phyloP scores from a whole-genome alignment of 1,140 invertebrate genomes.

The Antheraea pernyi region DNA sequence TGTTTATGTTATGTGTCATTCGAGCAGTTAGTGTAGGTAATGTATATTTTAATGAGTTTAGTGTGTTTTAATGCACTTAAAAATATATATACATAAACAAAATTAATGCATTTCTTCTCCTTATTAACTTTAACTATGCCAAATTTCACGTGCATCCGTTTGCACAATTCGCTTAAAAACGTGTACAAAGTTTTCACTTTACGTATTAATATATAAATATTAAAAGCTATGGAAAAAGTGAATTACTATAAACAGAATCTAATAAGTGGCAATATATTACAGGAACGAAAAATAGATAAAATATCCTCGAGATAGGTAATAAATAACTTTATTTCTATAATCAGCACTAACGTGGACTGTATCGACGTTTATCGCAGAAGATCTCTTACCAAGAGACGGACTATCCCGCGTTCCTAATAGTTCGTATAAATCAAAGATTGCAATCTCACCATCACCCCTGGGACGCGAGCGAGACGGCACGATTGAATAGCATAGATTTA shows the following conservation, averaged over 20 bases:
- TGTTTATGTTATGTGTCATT: too few species aligned
- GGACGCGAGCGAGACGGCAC: constrained; percentile 75
- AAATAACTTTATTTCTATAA: constrained; percentile 64
- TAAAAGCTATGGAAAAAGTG: too few species aligned
- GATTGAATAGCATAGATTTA: constrained; percentile 79
- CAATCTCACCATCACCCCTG: constrained; percentile 73
- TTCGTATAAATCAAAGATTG: constrained; percentile 79
- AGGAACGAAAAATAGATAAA: background rate
- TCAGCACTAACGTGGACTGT: constrained; percentile 66
- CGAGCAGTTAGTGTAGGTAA: too few species aligned
- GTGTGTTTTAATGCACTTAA: too few species aligned
- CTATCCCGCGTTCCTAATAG: constrained; percentile 74
- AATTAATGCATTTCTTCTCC: too few species aligned
- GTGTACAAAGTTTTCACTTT: too few species aligned
- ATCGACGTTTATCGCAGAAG: constrained; percentile 57
- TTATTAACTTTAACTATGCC: too few species aligned
- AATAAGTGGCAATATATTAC: background rate
- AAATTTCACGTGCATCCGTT: too few species aligned
- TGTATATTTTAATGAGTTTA: too few species aligned
- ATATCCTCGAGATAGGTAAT: constrained; percentile 18
- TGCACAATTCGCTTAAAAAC: too few species aligned
- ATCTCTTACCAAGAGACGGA: constrained; percentile 69
- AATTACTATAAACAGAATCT: background rate
- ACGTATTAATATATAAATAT: too few species aligned
- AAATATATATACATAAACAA: too few species aligned